phyloP scores from a whole-genome alignment of 1,140 invertebrate species.

The Himalopsyche phryganea region DNA sequence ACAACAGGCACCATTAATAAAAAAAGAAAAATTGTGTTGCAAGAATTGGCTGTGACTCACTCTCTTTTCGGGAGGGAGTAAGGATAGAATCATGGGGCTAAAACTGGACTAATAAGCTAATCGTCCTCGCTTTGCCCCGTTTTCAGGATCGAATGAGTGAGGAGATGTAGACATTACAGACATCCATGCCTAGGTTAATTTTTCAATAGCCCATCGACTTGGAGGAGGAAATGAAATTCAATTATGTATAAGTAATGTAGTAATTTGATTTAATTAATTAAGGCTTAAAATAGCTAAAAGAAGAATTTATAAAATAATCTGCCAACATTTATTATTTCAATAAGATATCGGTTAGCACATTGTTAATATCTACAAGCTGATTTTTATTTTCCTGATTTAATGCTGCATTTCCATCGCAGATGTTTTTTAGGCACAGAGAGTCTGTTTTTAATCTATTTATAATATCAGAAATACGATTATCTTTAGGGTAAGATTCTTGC shows the following conservation, averaged over 20 bases:
- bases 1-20: neutral
- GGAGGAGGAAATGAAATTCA: too few relatives aligned
- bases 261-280: neutral
- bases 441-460: neutral
- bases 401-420: neutral
- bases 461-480: neutral
- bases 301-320: neutral
- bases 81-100: neutral
- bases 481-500: neutral
- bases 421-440: neutral
- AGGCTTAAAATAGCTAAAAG: neutral
- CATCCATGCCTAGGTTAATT: too few relatives aligned
- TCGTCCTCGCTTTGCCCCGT: too few relatives aligned
- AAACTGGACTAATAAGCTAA: neutral
- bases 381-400: neutral
- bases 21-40: neutral
- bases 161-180: too few relatives aligned
- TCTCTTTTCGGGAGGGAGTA: neutral
- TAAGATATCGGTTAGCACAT: neutral
- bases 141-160: too few relatives aligned
- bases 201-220: too few relatives aligned
- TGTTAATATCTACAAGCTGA: neutral
- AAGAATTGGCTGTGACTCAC: neutral
- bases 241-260: neutral
- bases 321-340: neutral